These are phyloP conservation scores for Leucophenga varia DNA, from an alignment of 1,140 invertebrate genomes.

Conservation along the genomic window DNA sequence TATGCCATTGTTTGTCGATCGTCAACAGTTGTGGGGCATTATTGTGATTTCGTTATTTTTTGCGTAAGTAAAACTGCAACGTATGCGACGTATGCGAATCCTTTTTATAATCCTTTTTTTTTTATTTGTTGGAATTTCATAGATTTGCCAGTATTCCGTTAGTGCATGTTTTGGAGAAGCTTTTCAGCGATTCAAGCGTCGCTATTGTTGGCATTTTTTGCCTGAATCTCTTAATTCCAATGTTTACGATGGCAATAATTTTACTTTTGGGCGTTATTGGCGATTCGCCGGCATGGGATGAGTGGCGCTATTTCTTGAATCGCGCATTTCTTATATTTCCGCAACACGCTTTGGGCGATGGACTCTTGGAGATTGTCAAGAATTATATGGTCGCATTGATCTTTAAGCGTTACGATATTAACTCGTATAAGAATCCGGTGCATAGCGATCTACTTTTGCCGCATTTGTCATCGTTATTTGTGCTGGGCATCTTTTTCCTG, in stretches of 20 bases:
- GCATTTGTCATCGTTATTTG: conserved; percentile 59
- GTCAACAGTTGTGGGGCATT: conserved; percentile 64
- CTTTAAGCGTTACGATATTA: conserved; percentile 64
- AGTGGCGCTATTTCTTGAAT: conserved; percentile 62
- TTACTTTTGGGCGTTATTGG: conserved; percentile 67
- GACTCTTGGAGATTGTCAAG: conserved; percentile 64
- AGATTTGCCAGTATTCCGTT: conserved; percentile 59
- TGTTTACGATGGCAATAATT: conserved; percentile 62
- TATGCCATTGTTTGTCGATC: conserved; percentile 65
- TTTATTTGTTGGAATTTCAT: too few species aligned
- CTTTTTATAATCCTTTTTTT: neutral
- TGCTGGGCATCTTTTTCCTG: conserved; percentile 59
- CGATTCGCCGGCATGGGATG: conserved; percentile 60
- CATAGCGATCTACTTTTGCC: conserved; percentile 59
- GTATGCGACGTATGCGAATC: neutral
- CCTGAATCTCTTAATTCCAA: conserved; percentile 64
- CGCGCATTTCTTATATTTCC: conserved; percentile 64
- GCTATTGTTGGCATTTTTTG: conserved; percentile 69
- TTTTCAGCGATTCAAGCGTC: conserved; percentile 64
- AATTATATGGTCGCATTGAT: conserved; percentile 65
- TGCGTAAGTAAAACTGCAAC: conserved; percentile 44
- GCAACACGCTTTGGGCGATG: conserved; percentile 66
- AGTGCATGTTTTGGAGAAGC: conserved; percentile 64
- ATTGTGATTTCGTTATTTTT: conserved; percentile 63
- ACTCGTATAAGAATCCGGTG: conserved; percentile 66